Evolutionary conservation across 2,113 vertebrate species (phyloP).

Genomic region (Corydoras maculifer): DNA sequence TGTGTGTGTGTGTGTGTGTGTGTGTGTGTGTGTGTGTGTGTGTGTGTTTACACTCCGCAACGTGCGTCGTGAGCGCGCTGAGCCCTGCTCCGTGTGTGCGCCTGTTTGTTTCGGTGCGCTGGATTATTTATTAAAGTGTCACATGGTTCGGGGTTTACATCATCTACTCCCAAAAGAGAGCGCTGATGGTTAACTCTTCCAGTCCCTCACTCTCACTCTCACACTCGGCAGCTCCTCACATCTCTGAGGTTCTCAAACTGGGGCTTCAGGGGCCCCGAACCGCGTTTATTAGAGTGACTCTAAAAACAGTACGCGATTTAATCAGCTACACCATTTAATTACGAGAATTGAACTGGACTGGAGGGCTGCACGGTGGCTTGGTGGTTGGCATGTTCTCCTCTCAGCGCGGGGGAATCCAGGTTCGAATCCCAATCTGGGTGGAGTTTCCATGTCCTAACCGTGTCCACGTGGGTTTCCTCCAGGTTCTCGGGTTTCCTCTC

Average conservation of each 20-base stretch:
- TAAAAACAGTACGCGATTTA: too few species aligned
- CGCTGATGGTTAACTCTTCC: slow-evolving; percentile 63
- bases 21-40: background rate
- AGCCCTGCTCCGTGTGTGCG: background rate
- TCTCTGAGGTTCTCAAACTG: background rate
- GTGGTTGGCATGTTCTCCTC: too few species aligned
- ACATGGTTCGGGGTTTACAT: slow-evolving; percentile 77
- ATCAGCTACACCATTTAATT: too few species aligned
- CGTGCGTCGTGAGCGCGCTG: background rate
- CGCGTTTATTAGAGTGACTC: too few species aligned
- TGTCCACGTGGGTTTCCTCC: too few species aligned
- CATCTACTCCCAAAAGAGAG: slow-evolving; percentile 73
- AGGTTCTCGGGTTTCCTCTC: too few species aligned
- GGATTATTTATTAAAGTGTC: slow-evolving; percentile 74
- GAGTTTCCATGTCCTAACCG: too few species aligned
- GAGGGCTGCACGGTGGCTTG: too few species aligned
- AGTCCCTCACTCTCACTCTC: slow-evolving; percentile 32
- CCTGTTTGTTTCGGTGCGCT: slow-evolving; percentile 53
- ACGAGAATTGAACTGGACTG: too few species aligned
- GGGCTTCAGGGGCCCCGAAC: too few species aligned
- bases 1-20: slow-evolving; percentile 27
- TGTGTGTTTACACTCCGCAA: background rate
- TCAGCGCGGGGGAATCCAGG: too few species aligned
- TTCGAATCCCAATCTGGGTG: too few species aligned
- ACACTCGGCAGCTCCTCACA: background rate